A percentile compares a stretch with the other conserved stretches of the same genome.
Evolutionary conservation across 2,888 invertebrate species (phyloP).

Genomic region (Itoplectis maculator): DNA sequence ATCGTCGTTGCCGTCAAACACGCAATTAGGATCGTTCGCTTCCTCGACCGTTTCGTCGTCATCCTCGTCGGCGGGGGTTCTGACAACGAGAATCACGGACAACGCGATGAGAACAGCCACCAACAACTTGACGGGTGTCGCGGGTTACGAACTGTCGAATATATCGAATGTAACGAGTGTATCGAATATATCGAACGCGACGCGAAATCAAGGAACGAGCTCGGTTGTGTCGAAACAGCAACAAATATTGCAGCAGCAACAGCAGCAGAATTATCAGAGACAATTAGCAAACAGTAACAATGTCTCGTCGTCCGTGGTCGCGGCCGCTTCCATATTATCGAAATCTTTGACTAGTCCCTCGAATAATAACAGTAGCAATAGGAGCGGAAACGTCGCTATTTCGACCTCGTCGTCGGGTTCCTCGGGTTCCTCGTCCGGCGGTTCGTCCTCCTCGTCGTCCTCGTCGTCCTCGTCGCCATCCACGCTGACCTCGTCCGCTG

Average conservation of each 20-base stretch:
- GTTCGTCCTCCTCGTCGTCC: slow-evolving; percentile 44
- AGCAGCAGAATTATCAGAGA: slow-evolving; percentile 57
- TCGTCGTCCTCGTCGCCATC: slow-evolving; percentile 29
- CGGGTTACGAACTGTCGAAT: slow-evolving; percentile 52
- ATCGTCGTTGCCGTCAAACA: slow-evolving; percentile 57
- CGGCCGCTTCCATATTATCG: slow-evolving; percentile 78
- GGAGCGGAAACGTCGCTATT: slow-evolving; percentile 24
- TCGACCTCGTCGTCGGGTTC: slow-evolving; percentile 45
- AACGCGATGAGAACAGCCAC: slow-evolving; percentile 53
- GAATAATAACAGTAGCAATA: slow-evolving; percentile 60
- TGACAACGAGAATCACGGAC: slow-evolving; percentile 27
- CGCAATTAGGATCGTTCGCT: neutral
- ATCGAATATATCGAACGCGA: slow-evolving; percentile 46
- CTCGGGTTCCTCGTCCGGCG: slow-evolving; percentile 32
- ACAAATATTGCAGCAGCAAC: slow-evolving; percentile 65
- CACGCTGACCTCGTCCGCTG: slow-evolving; percentile 45
- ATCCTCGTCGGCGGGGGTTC: slow-evolving; percentile 42
- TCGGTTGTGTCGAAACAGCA: slow-evolving; percentile 44
- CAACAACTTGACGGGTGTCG: slow-evolving; percentile 41
- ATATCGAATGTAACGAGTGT: slow-evolving; percentile 32
- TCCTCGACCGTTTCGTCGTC: slow-evolving; percentile 57
- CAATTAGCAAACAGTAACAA: slow-evolving; percentile 73
- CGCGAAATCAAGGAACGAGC: slow-evolving; percentile 48
- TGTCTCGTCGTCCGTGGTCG: slow-evolving; percentile 66
- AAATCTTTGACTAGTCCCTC: slow-evolving; percentile 82